Evolutionary conservation across 2,888 invertebrate genomes (phyloP).

Genomic region (Hecatera dysodea): DNA sequence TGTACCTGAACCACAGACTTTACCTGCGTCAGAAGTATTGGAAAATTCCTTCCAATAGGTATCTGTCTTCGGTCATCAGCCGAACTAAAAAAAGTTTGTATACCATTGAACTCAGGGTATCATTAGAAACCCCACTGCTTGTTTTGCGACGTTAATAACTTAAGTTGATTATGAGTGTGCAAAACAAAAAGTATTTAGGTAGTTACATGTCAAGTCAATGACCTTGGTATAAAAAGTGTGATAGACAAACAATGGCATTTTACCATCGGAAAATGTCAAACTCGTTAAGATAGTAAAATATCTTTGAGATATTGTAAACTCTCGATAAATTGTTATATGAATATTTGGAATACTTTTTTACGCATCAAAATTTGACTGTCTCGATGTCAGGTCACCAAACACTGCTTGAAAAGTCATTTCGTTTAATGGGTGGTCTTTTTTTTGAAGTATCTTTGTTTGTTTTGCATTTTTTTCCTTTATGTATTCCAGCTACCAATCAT

Average conservation of each 20-base stretch:
- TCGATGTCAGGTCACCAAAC: too few relatives aligned
- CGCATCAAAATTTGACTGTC: too few relatives aligned
- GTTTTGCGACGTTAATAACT: slow-evolving; percentile 27
- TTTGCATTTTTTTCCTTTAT: too few relatives aligned
- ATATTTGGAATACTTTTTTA: too few relatives aligned
- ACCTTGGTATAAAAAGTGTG: slow-evolving; percentile 35
- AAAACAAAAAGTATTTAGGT: slow-evolving; percentile 38
- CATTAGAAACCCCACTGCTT: slow-evolving; percentile 22
- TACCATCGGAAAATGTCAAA: not conserved
- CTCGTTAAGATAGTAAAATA: too few relatives aligned
- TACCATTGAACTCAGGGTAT: slow-evolving; percentile 7
- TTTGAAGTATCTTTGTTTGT: too few relatives aligned
- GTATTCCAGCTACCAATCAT: too few relatives aligned
- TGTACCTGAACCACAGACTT: not conserved
- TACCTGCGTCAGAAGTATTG: not conserved
- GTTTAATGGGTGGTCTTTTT: too few relatives aligned
- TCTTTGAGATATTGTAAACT: too few relatives aligned
- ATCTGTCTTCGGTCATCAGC: not conserved
- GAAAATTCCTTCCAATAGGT: slow-evolving; percentile 13
- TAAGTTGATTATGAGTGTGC: slow-evolving; percentile 31
- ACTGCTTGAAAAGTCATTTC: too few relatives aligned
- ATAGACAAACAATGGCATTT: slow-evolving; percentile 9
- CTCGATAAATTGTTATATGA: too few relatives aligned
- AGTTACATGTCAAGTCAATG: too few relatives aligned
- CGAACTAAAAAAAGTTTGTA: slow-evolving; percentile 20